Percentiles rank a stretch among this genome's conserved stretches.
Conservation (phyloP, 1,140 invertebrate species). For the Trichonephila clavipes region DNA sequence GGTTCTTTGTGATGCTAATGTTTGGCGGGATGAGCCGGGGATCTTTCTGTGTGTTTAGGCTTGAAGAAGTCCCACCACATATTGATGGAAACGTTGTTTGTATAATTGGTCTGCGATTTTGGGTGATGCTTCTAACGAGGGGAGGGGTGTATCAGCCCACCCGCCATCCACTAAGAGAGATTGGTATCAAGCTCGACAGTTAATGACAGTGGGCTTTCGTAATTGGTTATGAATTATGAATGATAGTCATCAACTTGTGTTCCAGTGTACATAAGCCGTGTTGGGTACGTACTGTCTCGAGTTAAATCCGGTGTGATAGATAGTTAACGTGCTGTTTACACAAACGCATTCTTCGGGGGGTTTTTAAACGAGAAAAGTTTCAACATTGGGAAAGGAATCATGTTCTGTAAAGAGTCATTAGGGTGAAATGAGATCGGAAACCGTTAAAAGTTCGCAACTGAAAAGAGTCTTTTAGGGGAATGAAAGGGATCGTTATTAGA, state of each 20-base stretch:
- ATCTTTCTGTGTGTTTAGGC: slow-evolving; percentile 59
- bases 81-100: slow-evolving; percentile 49
- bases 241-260: slow-evolving; percentile 52
- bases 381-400: not conserved
- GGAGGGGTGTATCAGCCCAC: not conserved
- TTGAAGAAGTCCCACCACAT: slow-evolving; percentile 58
- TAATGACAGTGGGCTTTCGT: slow-evolving; percentile 64
- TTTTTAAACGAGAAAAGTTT: not conserved
- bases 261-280: not conserved
- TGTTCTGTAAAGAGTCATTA: not conserved
- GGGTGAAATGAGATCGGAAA: not conserved
- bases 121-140: slow-evolving; percentile 52
- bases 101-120: slow-evolving; percentile 76
- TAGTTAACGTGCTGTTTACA: slow-evolving; percentile 25
- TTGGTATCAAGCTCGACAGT: slow-evolving; percentile 65
- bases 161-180: slow-evolving; percentile 18
- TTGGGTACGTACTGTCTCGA: not conserved
- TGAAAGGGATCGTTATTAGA: not conserved
- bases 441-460: not conserved
- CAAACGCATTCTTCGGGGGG: slow-evolving; percentile 4
- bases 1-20: slow-evolving; percentile 73
- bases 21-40: not conserved
- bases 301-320: slow-evolving; percentile 28
- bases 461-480: not conserved
- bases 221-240: slow-evolving; percentile 77